Evolutionary conservation across 30 jellyfish, hydroid and myxozoan genomes (phyloP), one percentile per base, ranked within the genome.

Genomic region (Chironex yamaguchii): DNA sequence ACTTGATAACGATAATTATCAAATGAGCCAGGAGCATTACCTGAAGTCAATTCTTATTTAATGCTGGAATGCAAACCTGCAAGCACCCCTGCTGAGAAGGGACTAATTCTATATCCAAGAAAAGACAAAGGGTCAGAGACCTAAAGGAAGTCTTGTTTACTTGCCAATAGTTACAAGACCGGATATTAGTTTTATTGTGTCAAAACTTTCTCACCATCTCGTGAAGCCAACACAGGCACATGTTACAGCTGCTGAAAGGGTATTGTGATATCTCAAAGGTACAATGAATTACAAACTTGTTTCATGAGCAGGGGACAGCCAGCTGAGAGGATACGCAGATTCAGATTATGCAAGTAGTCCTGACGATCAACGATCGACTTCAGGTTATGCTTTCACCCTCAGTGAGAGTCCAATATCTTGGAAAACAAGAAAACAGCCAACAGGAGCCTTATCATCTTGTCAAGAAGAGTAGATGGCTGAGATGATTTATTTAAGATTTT

Each of bases 401-500:
- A 25, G 89, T 29, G 34, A 68, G 26, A 49, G 81, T 17, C 68
- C 70, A 29, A 34, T 78, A 1, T 35, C 62, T 17, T 78, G 89
- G 89, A 53, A 78, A 58, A 11, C 83, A 2, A 53, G 13, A 26
- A 78, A 34, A 31, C 89, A 78, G 29, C 1, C 85, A 54, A 78
- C 89, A 3, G 84, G 54, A 3, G 84, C 89, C 2, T 42, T 52
- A 25, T 78, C 89, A 9, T 52, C 81, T 2, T 78, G 80, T 31
- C 81, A 78, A 33, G 89, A 79, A 1, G 83, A 78, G 27, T 53
- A 78, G 22, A 30, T 78, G 33, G 89, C 84, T 2, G 89, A 78
- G 36, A 52, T 52, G 2, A 27, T 78, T 1, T 78, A 52, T 28
- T 49, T 78, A 4, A 67, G 81, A 23, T 2, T 49, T 52, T 33